Base-by-base conservation (phyloP, 2,113 vertebrate species). In the Semicossyphus pulcher region DNA sequence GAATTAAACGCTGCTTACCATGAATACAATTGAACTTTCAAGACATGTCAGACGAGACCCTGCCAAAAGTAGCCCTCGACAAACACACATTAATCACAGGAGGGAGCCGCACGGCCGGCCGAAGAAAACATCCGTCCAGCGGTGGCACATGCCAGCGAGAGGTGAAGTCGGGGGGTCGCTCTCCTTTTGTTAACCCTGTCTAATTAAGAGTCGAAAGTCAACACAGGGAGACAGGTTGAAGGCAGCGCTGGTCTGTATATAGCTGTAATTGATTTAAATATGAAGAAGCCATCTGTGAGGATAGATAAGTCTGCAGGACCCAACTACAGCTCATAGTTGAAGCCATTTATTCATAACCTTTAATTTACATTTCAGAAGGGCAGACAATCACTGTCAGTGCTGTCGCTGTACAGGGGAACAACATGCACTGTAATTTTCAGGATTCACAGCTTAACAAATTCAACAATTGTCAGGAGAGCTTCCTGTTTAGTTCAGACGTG, bases 21-120 rank as follows among this genome's bases (percentile, higher is more conserved):
- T 93, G 93, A 94, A 92, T 92, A 86, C 94, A 93, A 93, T 94
- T 92, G 86, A 94, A 95, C 92, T 94, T 94, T 93, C 81, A 82
- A 93, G 89, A 94, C 91, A 90, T 44, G 90, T 91, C 92, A 90
- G 91, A 92, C 84, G 89, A 93, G 89, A 91, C 92, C 88, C 89
- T 91, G 88, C 90, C 91, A 93, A 92, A 94, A 93, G 91, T 88
- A 91, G 88, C 88, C 85, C 78, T 68, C 28, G 51, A 89, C 88
- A 88, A 42, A 76, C 66, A 83, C 87, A 87, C 92, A 95, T 93
- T 93, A 93, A 92, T 94, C 93, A 92, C 84, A 83, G 66, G 74
- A 71, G 75, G 59, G 65, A 75, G 78, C 53, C 63, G 76, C 72
- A 77, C 58, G 71, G 72, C 78, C 81, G 87, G 70, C 57, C 11